A percentile compares a stretch with the other conserved stretches of the same genome.
These are phyloP conservation scores for Hydrotaea cyrtoneurina DNA, from an alignment of 2,888 invertebrate species.

Conservation along the genomic window DNA sequence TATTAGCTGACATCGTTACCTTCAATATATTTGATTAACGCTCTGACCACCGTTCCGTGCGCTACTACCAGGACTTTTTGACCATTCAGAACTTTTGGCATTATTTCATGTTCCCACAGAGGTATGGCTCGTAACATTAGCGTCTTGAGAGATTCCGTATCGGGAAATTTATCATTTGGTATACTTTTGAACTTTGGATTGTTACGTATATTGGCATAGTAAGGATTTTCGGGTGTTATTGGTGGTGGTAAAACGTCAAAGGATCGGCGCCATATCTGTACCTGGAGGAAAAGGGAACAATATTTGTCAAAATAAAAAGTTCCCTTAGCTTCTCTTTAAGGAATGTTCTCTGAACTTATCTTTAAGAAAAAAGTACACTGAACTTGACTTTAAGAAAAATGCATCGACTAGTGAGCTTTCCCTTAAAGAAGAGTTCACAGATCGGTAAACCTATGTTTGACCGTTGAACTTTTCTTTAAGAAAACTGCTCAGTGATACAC, in stretches of 20 bases:
- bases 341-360: no score
- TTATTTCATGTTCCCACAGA: slow-evolving; percentile 92
- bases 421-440: no score
- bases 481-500: no score
- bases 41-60: slow-evolving; percentile 92
- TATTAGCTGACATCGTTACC: no score
- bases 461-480: no score
- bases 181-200: slow-evolving; percentile 88
- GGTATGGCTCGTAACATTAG: slow-evolving; percentile 91
- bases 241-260: slow-evolving; percentile 91
- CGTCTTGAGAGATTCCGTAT: slow-evolving; percentile 90
- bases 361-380: no score
- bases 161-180: slow-evolving; percentile 89
- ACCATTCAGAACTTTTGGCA: slow-evolving; percentile 86
- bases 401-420: no score
- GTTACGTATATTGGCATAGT: slow-evolving; percentile 88
- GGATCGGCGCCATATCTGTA: slow-evolving; percentile 92
- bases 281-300: slow-evolving; percentile 79
- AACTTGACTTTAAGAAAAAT: no score
- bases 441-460: no score
- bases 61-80: slow-evolving; percentile 91
- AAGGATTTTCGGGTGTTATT: slow-evolving; percentile 88
- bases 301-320: not conserved
- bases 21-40: slow-evolving; percentile 93
- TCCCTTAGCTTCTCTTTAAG: no score